Conservation (phyloP, 2,888 invertebrate genomes). For the Gastracanthus pulcherrimus region DNA sequence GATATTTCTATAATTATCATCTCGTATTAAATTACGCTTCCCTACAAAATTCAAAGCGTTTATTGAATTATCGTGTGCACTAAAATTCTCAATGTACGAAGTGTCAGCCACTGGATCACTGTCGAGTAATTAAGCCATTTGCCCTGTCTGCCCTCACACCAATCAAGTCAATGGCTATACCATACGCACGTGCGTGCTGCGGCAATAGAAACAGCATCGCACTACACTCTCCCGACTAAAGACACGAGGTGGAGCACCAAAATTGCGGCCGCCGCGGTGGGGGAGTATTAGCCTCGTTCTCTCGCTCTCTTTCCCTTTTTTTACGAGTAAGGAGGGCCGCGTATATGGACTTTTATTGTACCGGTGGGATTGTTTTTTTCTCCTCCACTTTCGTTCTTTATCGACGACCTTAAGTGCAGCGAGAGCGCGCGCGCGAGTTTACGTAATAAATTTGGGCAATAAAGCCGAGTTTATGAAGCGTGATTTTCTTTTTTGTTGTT, state of each 20-base stretch:
- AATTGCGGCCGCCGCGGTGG: slow-evolving; percentile 21
- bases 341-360: slow-evolving; percentile 46
- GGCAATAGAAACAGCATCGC: not conserved
- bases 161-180: slow-evolving; percentile 25
- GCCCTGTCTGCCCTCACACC: slow-evolving; percentile 1
- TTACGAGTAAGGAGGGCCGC: slow-evolving; percentile 23
- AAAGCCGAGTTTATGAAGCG: slow-evolving; percentile 47
- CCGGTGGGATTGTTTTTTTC: slow-evolving; percentile 29
- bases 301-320: slow-evolving; percentile 18
- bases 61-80: too few species aligned
- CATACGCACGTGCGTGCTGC: slow-evolving; percentile 10
- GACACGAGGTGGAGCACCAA: too few species aligned
- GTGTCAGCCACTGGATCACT: too few species aligned
- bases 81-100: too few species aligned
- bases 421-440: slow-evolving; percentile 24
- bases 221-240: too few species aligned
- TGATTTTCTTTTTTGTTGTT: slow-evolving; percentile 8
- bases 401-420: slow-evolving; percentile 46
- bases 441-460: slow-evolving; percentile 49
- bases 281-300: slow-evolving; percentile 12
- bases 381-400: slow-evolving; percentile 33
- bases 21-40: too few species aligned
- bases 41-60: too few species aligned
- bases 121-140: too few species aligned
- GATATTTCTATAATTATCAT: too few species aligned